Base-by-base conservation (phyloP, 2,888 invertebrate genomes). In the Iphiclides podalirius region DNA sequence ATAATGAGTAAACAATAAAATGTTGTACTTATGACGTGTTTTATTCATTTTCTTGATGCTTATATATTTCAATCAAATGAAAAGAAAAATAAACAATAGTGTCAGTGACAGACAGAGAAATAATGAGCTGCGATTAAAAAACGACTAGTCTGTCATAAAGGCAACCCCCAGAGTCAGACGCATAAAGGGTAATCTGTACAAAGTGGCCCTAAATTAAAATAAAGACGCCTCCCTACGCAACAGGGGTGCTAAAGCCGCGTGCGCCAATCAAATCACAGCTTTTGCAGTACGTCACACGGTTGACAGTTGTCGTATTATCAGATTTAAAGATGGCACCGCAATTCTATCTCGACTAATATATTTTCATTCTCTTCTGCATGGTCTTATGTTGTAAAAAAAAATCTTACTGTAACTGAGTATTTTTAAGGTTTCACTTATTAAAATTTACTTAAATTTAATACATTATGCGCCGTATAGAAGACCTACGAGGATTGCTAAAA, bases 161-260 rank as follows among this genome's bases (percentile, higher is more conserved):
- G 78, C 79, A 79, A 79, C 79, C 82, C 79, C 74, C 72, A 67
- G 68, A 82, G 76, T 81, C 89, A 89, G 73, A 64, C 66, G 71
- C 66, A 84, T 86, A 90, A 89, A 75, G 76, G 81, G 79, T 82
- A 84, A 90, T 90, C 86, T 82, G 77, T 76, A 77, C 80, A 81
- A 90, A 80, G 77, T 80, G 75, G 75, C 71, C 72, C 73, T 64
- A 73, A 79, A 75, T 75, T 72, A 75, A 74, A 71, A 72, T 67
- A 66, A 73, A 70, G 58, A 66, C 62, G 61, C 70, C 72, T 67
- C 73, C 75, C 73, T 65, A 64, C 64, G 51, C 68, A 53, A 63
- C 59, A 58, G 59, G 47, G 63, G 57, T 46, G 58, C 64, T 40
- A n/a, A 42, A 41, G 46, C 46, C 43, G 39, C 51, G 47, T 40